Evolutionary conservation across 1,140 invertebrate species (phyloP), one percentile per base, ranked within the genome.

Genomic region (Brachionus angularis): DNA sequence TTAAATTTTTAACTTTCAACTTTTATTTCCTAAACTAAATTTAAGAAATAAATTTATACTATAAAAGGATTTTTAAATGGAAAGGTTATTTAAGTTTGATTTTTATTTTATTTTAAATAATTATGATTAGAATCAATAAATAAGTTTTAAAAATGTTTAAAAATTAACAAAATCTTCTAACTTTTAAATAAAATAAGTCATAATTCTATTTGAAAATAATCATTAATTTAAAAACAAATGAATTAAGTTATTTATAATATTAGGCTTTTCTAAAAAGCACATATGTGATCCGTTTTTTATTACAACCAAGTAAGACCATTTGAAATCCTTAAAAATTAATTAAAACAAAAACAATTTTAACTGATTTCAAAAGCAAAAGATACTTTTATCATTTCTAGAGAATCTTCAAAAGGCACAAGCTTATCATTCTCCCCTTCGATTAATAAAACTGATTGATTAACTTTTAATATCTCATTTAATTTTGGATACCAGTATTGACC

Each of bases 321-420:
- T 61, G 14, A 55, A 47, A 46, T 14, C 33, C 42, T 55, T 49
- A 21, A 49, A 27, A 16, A 16, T 16, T 23, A 70, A 71, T 31
- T 61, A 70, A 75, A 58, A 5, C 29, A 34, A 33, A 36, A 55
- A 10, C n/a, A 21, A 34, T 55, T 36, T 3, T n/a, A 18, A 0
- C 1, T 8, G n/a, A n/a, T n/a, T n/a, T n/a, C n/a, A n/a, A n/a
- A n/a, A n/a, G n/a, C n/a, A n/a, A n/a, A n/a, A n/a, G n/a, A 7
- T 78, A 88, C 87, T 77, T 86, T 83, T 79, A 88, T 85, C 88
- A 89, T 89, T 79, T 88, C 87, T 75, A 87, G 86, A 79, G 88
- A 87, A 74, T 89, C 88, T 23, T 88, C 84, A 72, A 88, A 81
- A 12, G 86, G 85, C 10, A 89, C 86, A 49, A 86, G 83, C 64